phyloP scores from a whole-genome alignment of 2,797 vertebrate genomes.

The Eptatretus atami region DNA sequence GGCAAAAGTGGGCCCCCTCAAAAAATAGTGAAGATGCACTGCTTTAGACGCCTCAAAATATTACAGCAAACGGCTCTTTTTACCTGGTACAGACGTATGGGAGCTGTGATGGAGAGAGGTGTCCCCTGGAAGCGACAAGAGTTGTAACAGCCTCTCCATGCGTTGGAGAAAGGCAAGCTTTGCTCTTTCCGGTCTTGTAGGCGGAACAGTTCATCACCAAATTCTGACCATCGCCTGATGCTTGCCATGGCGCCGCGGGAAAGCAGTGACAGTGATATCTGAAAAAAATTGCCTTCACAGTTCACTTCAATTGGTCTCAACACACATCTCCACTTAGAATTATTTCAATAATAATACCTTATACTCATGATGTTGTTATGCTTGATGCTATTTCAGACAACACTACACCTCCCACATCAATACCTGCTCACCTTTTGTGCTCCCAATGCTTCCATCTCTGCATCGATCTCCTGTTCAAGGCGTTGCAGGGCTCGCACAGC shows the following conservation, averaged over 20 bases:
- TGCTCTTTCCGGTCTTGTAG: conserved; percentile 33
- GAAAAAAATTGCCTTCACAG: background rate
- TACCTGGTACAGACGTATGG: conserved; percentile 41
- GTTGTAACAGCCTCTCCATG: conserved; percentile 51
- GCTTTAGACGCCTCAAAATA: no score
- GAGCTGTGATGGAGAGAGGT: conserved; percentile 43
- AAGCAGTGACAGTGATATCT: conserved; percentile 40
- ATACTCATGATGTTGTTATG: background rate
- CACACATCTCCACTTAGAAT: background rate
- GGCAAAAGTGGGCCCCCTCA: no score
- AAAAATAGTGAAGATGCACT: no score
- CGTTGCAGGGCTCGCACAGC: conserved; percentile 59
- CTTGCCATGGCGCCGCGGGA: conserved; percentile 44
- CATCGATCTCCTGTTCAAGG: conserved; percentile 39
- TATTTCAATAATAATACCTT: background rate
- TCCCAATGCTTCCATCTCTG: conserved; percentile 46
- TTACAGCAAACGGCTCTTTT: no score
- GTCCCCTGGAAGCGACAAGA: conserved; percentile 32
- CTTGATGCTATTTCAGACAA: background rate
- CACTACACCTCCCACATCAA: background rate
- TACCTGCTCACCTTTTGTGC: conserved; percentile 42
- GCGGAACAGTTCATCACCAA: conserved; percentile 58
- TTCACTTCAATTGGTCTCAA: background rate
- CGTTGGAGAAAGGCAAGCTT: conserved; percentile 52
- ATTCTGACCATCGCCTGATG: conserved; percentile 48